Percentiles rank a stretch among this genome's conserved stretches.
Evolutionary conservation across 2,113 vertebrate genomes (phyloP).

Genomic region (Pomatorhinus ruficollis): DNA sequence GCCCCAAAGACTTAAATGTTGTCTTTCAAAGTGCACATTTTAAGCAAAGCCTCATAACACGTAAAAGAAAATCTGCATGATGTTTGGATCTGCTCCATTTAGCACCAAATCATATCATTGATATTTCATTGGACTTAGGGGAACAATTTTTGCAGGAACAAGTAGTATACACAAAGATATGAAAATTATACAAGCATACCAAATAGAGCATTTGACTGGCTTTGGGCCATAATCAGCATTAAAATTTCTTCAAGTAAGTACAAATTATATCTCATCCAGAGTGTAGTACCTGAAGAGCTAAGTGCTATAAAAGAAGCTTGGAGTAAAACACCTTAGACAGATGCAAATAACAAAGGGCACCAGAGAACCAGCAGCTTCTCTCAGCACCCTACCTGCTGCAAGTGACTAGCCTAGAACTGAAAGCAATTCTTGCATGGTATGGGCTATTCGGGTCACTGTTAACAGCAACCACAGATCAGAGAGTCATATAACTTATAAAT

Average conservation of each 20-base stretch:
- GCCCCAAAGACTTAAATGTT: not conserved
- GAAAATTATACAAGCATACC: not conserved
- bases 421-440: not conserved
- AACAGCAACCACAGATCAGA: not conserved
- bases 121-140: slow-evolving; percentile 22
- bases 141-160: slow-evolving; percentile 7
- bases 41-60: not conserved
- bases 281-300: not conserved
- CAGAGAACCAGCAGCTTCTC: not conserved
- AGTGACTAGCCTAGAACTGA: not conserved
- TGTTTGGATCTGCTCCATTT: slow-evolving; percentile 36
- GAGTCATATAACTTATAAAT: not conserved
- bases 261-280: not conserved
- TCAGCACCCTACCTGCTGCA: not conserved
- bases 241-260: not conserved
- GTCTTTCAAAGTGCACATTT: not conserved
- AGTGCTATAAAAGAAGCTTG: not conserved
- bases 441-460: not conserved
- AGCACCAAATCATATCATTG: not conserved
- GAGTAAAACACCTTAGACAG: not conserved
- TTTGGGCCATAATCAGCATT: not conserved
- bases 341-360: not conserved
- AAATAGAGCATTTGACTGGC: not conserved
- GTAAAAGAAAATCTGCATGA: not conserved
- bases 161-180: not conserved